Conservation (phyloP, 2,888 invertebrate genomes). For the Eristalis arbustorum region DNA sequence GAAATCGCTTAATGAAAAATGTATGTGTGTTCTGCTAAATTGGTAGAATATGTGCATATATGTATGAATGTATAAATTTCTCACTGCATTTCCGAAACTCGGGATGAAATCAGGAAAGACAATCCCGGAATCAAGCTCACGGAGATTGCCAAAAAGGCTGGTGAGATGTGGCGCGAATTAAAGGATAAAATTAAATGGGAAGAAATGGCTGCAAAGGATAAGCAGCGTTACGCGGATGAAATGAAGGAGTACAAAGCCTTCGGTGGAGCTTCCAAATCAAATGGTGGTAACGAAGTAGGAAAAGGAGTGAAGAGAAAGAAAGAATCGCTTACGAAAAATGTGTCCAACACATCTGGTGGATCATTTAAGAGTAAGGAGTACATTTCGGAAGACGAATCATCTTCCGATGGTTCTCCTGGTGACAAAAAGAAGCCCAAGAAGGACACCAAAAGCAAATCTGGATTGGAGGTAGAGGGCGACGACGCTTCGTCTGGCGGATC, state of each 20-base stretch:
- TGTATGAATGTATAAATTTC: no score
- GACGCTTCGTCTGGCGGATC: constrained; percentile 24
- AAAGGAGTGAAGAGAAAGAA: constrained; percentile 77
- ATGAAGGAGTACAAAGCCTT: constrained; percentile 92
- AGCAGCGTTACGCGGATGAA: constrained; percentile 91
- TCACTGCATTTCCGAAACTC: no score
- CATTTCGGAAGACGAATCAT: constrained; percentile 86
- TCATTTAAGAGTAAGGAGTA: constrained; percentile 95
- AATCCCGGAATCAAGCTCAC: constrained; percentile 95
- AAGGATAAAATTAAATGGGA: constrained; percentile 96
- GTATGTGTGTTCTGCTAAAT: no score
- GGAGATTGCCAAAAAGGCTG: constrained; percentile 95
- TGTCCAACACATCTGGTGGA: constrained; percentile 81
- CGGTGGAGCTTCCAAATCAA: constrained; percentile 63
- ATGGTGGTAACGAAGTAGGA: constrained; percentile 72
- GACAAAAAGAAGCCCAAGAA: constrained; percentile 81
- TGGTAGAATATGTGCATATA: no score
- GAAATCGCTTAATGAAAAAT: no score
- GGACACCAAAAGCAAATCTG: constrained; percentile 23
- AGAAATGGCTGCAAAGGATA: constrained; percentile 89
- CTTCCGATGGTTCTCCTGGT: constrained; percentile 82
- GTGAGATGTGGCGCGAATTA: constrained; percentile 95
- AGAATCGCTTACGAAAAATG: constrained; percentile 78
- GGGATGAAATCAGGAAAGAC: constrained; percentile 91
- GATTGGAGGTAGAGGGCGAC: constrained; percentile 8